Evolutionary conservation across 37 sponge, comb jelly and placozoan species (phyloP), one percentile per base, ranked within the genome.

Genomic region (Aphrocallistes beatrix): DNA sequence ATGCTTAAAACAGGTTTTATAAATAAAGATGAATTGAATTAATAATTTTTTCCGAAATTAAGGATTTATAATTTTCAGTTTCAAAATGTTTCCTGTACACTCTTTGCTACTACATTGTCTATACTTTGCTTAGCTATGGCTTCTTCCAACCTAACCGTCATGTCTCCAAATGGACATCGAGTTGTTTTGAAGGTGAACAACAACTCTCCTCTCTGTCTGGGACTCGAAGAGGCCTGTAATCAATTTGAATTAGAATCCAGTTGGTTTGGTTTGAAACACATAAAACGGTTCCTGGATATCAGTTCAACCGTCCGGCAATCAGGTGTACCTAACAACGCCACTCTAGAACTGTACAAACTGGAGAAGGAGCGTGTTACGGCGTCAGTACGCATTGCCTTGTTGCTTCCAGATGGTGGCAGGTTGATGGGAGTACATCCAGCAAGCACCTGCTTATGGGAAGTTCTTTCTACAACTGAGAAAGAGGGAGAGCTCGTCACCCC

Each of bases 221-320:
- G 28, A 13, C 75, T 60, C 6, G 75, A 60, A 60, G 75, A 60
- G 34, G 75, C 75, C 75, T 60, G 75, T 28, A 60, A 6, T 19
- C 75, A 60, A 13, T 60, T 60, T 13, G 34, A 21, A 6, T 13
- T 60, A 30, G 17, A 3, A 13, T 3, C 75, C 75, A 60, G 34
- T 13, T 32, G 34, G 75, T 13, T 19, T 28, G 75, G 75, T 13
- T 13, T 60, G 34, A 3, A 13, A 13, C 75, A 60, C 75, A 3
- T 60, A 30, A 60, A 60, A 13, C 75, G 75, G 6, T 60, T 19
- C n/a, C n/a, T 60, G 34, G 75, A 60, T 30, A 28, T 60, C 1
- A 32, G 75, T 30, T 19, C 75, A 6, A 60, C 75, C n/a, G 75
- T 60, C 75, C 75, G 75, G 75, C 75, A 60, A 30, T 60, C 75